These are phyloP conservation scores for Patiria pectinifera DNA, from an alignment of 53 echinoderm and acorn worm genomes.

Conservation along the genomic window DNA sequence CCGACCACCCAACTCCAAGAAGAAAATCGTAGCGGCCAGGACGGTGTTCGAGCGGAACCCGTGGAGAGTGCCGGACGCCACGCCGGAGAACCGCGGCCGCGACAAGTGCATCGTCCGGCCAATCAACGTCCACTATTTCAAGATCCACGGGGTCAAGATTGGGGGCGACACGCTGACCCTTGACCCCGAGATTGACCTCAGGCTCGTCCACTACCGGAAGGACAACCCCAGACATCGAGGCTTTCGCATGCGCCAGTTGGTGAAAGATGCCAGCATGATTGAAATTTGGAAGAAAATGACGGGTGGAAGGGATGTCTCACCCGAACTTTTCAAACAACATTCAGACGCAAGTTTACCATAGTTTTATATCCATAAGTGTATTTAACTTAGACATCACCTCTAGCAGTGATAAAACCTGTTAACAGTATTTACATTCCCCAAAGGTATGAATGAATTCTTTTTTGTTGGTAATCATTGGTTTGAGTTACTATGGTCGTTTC, in stretches of 20 bases:
- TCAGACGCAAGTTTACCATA: background rate
- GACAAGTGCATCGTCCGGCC: conserved; percentile 92
- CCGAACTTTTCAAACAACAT: conserved; percentile 1
- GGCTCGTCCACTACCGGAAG: conserved; percentile 86
- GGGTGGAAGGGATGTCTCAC: conserved; percentile 17
- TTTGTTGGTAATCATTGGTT: too few species aligned
- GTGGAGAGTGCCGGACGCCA: conserved; percentile 76
- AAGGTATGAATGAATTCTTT: too few species aligned
- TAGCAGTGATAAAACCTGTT: too few species aligned
- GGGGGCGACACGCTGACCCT: conserved; percentile 85
- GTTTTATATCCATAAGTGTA: background rate
- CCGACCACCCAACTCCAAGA: conserved; percentile 65
- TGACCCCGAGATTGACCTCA: conserved; percentile 79
- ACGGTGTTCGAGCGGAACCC: conserved; percentile 88
- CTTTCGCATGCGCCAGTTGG: conserved; percentile 74
- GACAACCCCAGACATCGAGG: conserved; percentile 87
- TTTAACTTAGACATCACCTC: background rate
- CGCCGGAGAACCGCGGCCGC: conserved; percentile 81
- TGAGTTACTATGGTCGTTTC: too few species aligned
- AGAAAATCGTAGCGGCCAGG: conserved; percentile 38
- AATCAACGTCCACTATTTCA: conserved; percentile 86
- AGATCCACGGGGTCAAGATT: conserved; percentile 92
- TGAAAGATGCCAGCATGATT: conserved; percentile 83
- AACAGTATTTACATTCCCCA: too few species aligned
- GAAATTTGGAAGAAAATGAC: conserved; percentile 72